phyloP scores from a whole-genome alignment of 92 coral and sea anemone genomes.

The Phenganax subtilis region DNA sequence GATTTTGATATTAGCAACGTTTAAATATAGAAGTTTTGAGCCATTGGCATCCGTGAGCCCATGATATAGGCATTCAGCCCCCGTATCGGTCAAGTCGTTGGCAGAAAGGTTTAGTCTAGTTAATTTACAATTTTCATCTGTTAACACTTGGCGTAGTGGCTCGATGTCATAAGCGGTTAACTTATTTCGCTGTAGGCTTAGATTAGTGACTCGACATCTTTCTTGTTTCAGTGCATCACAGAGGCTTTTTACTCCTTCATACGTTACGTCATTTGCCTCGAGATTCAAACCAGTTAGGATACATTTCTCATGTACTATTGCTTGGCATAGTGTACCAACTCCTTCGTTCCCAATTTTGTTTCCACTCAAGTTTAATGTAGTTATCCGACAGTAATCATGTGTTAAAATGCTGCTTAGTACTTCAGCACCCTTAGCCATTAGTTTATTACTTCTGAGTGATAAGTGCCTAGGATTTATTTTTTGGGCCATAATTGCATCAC shows the following conservation, averaged over 20 bases:
- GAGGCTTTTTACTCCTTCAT: conserved; percentile 6
- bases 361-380: not conserved
- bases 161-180: not conserved
- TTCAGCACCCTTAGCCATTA: not conserved
- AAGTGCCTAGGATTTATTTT: not conserved
- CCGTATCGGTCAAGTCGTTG: not conserved
- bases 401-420: not conserved
- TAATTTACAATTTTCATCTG: not conserved
- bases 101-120: not conserved
- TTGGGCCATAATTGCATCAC: not conserved
- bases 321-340: not conserved
- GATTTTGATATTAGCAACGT: not conserved
- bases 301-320: conserved; percentile 28
- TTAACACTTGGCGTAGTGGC: not conserved
- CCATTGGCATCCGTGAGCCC: not conserved
- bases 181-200: not conserved
- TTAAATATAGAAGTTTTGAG: not conserved
- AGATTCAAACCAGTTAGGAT: conserved; percentile 13
- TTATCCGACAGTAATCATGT: conserved; percentile 5
- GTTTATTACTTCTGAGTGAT: not conserved
- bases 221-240: not conserved
- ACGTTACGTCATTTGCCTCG: not conserved
- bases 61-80: not conserved
- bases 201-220: not conserved
- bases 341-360: conserved; percentile 1